Percentiles rank a stretch among this genome's conserved stretches.
These are phyloP conservation scores for Horisme vitalbata DNA, from an alignment of 2,888 invertebrate genomes.

Conservation along the genomic window DNA sequence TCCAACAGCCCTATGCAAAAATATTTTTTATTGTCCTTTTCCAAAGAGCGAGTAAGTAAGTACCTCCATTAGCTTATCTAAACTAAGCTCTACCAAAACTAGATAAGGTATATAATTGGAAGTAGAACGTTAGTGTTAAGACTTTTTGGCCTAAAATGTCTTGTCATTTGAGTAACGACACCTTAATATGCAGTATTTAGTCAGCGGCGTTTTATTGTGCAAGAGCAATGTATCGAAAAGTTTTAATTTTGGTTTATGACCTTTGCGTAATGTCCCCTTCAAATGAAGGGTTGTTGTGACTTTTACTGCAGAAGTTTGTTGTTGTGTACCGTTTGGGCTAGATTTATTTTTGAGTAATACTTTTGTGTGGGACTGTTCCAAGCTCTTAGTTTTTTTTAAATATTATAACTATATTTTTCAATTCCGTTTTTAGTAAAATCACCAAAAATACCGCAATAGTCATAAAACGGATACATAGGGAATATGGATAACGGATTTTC, in stretches of 20 bases:
- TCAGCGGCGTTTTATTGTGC: slow-evolving; percentile 71
- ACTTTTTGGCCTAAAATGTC: slow-evolving; percentile 36
- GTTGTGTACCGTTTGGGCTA: slow-evolving; percentile 3
- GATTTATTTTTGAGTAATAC: not conserved
- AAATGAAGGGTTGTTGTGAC: slow-evolving; percentile 28
- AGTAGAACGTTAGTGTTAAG: slow-evolving; percentile 5
- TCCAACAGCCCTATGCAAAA: slow-evolving; percentile 71
- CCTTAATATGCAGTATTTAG: slow-evolving; percentile 79
- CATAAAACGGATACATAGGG: too few species aligned
- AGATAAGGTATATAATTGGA: slow-evolving; percentile 32
- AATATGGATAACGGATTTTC: too few species aligned
- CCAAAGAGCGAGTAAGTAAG: slow-evolving; percentile 22
- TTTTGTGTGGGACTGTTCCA: too few species aligned
- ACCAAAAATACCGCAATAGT: too few species aligned
- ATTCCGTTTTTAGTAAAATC: too few species aligned
- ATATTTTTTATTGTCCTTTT: slow-evolving; percentile 60
- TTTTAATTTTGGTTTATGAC: slow-evolving; percentile 81
- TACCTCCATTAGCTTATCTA: slow-evolving; percentile 2
- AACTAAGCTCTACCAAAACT: slow-evolving; percentile 19
- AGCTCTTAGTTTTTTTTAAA: too few species aligned
- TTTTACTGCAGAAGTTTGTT: slow-evolving; percentile 15
- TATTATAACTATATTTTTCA: too few species aligned
- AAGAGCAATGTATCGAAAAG: slow-evolving; percentile 77
- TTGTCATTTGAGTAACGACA: slow-evolving; percentile 77
- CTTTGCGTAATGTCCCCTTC: slow-evolving; percentile 59